Percentiles rank a stretch among this genome's conserved stretches.
Conservation (phyloP, 2,888 invertebrate genomes). For the Eilema griseolum region DNA sequence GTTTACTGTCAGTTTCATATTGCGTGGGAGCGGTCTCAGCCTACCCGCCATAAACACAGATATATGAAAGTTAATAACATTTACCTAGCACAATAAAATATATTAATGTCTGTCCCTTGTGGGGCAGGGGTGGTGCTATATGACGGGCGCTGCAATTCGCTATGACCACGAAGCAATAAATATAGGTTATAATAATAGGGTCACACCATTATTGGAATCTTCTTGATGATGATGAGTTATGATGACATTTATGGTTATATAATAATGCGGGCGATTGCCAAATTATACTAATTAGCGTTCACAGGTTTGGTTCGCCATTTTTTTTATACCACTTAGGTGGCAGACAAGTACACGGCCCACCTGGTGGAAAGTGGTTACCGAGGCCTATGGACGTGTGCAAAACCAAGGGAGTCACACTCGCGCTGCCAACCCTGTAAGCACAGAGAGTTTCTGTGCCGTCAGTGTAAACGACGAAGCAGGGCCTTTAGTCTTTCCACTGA, state of each 20-base stretch:
- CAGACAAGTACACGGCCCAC: no score
- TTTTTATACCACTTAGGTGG: no score
- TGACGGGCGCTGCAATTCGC: conserved; percentile 20
- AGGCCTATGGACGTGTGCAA: no score
- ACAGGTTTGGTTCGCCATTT: not conserved
- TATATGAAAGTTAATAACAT: conserved; percentile 72
- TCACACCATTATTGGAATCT: not conserved
- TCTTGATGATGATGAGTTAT: not conserved
- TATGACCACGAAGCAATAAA: conserved; percentile 6
- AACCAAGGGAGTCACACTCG: no score
- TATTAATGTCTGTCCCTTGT: conserved; percentile 68
- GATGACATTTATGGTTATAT: not conserved
- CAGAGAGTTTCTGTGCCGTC: no score
- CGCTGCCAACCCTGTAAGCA: no score
- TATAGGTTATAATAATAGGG: not conserved
- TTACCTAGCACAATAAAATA: conserved; percentile 69
- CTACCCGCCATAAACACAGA: conserved; percentile 60
- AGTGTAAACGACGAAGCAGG: no score
- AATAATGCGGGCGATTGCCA: no score
- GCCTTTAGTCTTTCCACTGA: no score
- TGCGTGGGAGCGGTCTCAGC: conserved; percentile 42
- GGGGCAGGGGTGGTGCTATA: conserved; percentile 47
- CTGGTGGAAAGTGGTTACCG: no score
- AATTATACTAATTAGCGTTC: no score
- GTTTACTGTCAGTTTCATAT: conserved; percentile 39